Percentiles rank a stretch among this genome's conserved stretches.
phyloP scores from a whole-genome alignment of 2,797 vertebrate genomes.

The Oceanodroma leucorhoa region DNA sequence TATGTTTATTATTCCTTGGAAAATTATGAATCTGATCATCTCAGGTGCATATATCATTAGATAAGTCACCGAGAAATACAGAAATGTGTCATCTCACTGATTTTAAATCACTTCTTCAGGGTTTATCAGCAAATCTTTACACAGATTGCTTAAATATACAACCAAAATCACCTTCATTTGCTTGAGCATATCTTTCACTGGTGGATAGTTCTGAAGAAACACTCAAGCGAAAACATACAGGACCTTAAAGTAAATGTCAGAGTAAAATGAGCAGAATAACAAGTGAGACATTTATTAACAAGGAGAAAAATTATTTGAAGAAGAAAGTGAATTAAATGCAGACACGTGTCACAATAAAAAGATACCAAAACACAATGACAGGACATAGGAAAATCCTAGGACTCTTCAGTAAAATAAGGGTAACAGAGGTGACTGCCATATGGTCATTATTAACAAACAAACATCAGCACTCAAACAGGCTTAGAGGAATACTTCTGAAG shows the following conservation, averaged over 20 bases:
- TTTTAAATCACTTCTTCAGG: background rate
- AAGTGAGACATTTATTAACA: background rate
- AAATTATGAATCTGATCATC: background rate
- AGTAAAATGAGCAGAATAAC: background rate
- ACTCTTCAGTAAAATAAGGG: background rate
- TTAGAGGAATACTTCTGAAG: background rate
- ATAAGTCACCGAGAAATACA: background rate
- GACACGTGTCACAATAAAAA: background rate
- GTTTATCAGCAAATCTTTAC: background rate
- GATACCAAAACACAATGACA: background rate
- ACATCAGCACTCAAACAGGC: background rate
- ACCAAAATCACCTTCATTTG: background rate
- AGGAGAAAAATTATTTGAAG: background rate
- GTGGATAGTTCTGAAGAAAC: background rate
- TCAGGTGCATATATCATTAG: background rate
- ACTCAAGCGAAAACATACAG: background rate
- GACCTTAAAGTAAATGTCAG: background rate
- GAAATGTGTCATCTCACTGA: background rate
- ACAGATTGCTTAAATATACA: background rate
- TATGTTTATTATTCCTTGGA: background rate
- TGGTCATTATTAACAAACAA: background rate
- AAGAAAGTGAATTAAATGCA: background rate
- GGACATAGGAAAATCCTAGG: background rate
- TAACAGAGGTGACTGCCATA: background rate
- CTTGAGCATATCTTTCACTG: background rate